These are phyloP conservation scores for Xenopus petersii DNA, from an alignment of 2,797 vertebrate genomes.

Conservation along the genomic window DNA sequence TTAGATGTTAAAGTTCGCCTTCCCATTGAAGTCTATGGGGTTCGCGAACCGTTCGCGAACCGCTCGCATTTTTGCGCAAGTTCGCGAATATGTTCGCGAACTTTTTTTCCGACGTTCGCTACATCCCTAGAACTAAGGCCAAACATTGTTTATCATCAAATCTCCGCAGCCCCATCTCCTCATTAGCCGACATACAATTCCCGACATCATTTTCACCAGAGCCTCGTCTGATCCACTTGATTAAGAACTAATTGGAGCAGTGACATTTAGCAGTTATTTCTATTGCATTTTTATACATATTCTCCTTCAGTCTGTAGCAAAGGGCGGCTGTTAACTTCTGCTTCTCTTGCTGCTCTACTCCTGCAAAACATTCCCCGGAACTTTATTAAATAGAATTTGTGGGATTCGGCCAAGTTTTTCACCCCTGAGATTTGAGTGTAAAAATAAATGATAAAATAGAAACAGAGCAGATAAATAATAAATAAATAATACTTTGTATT, in stretches of 20 bases:
- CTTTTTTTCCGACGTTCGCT: too few relatives aligned
- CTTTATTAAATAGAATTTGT: too few relatives aligned
- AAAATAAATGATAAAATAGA: too few relatives aligned
- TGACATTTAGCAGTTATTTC: constrained; percentile 1
- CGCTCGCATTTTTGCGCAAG: too few relatives aligned
- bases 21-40: too few relatives aligned
- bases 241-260: constrained; percentile 37
- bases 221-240: constrained; percentile 25
- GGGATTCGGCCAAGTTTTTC: too few relatives aligned
- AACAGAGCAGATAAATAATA: too few relatives aligned
- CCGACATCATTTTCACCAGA: neutral
- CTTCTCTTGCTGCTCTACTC: neutral
- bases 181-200: constrained; percentile 15
- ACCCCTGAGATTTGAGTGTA: too few relatives aligned
- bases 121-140: constrained; percentile 11
- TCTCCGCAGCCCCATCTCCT: constrained; percentile 7
- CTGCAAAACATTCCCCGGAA: neutral
- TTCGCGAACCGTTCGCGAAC: too few relatives aligned
- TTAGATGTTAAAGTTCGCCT: too few relatives aligned
- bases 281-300: neutral
- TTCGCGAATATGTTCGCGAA: too few relatives aligned
- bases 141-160: constrained; percentile 7
- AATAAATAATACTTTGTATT: too few relatives aligned
- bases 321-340: neutral
- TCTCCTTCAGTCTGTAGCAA: constrained; percentile 9